These are phyloP conservation scores for Sarcophaga rosellei DNA, from an alignment of 2,888 invertebrate genomes.

Conservation along the genomic window DNA sequence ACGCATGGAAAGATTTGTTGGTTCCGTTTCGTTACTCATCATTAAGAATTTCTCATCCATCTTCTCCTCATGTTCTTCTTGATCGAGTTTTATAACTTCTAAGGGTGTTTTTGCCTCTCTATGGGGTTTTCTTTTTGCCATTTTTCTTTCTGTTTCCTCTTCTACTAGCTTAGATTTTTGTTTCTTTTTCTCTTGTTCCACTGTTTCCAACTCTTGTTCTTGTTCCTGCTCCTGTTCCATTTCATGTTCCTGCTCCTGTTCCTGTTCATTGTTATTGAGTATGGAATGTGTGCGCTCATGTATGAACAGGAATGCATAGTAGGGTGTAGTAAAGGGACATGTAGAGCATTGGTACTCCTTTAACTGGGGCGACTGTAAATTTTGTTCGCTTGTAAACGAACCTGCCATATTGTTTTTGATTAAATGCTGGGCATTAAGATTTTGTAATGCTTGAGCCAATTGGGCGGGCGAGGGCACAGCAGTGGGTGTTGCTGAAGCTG, in stretches of 20 bases:
- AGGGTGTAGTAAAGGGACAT: conserved; percentile 94
- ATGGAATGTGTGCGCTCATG: conserved; percentile 92
- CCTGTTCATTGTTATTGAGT: conserved; percentile 72
- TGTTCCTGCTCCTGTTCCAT: conserved; percentile 7
- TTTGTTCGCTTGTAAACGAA: conserved; percentile 69
- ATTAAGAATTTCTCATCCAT: conserved; percentile 9
- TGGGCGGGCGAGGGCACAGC: conserved; percentile 73
- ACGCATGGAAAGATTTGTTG: conserved; percentile 74
- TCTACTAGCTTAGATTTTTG: not conserved
- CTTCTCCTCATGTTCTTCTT: conserved; percentile 9
- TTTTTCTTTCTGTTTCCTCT: not conserved
- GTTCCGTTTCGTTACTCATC: conserved; percentile 62
- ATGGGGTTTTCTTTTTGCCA: not conserved
- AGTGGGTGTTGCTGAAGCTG: conserved; percentile 23
- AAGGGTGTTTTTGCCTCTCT: conserved; percentile 32
- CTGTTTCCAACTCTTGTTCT: not conserved
- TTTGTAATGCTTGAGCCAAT: conserved; percentile 78
- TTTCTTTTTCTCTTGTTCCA: not conserved
- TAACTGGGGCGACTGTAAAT: conserved; percentile 77
- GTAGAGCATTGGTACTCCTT: conserved; percentile 94
- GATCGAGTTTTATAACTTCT: conserved; percentile 27
- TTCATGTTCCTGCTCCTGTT: conserved; percentile 58
- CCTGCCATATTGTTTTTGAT: conserved; percentile 75
- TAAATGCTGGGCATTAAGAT: conserved; percentile 76
- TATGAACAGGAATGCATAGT: conserved; percentile 94